Base-by-base conservation (phyloP, 2,113 vertebrate species). In the Paedocypris sp. region DNA sequence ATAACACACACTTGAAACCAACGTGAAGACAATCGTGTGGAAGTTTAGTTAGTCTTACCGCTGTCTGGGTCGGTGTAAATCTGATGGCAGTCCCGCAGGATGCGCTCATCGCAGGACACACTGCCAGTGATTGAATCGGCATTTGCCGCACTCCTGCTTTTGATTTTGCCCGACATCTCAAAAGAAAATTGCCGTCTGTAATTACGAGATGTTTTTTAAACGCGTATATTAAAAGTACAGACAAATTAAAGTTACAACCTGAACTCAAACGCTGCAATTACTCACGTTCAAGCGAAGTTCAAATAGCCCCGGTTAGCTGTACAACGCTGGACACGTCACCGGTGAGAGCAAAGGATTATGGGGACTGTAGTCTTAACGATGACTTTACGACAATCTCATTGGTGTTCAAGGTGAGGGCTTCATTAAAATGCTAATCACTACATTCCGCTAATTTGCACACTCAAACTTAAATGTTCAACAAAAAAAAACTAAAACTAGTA, bases 1-100 rank as follows among this genome's bases (percentile, higher is more conserved):
- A n/a, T 12, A 32, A 33, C 5, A 36, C 18, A 33, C 1, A 12
- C 9, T n/a, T n/a, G n/a, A 22, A 35, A n/a, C 13, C 4, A 33
- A 22, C 3, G 9, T 6, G 12, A 35, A 35, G 3, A 6, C n/a
- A 33, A 2, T 20, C 6, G 18, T 22, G 19, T 3, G 7, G 19
- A 33, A 33, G 2, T 1, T 2, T 9, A 3, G 3, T 25, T 13
- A n/a, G n/a, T 10, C n/a, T 85, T 73, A 89, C 87, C 87, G 5
- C 79, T 87, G 31, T 79, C 72, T 0, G 75, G 38, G 0, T 87
- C 82, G 19, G 66, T 78, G 79, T 89, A 89, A 20, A 89, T 72
- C 16, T 82, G 77, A 42, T 89, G 87, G 70, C 85, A 88, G 33
- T 88, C 86, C 59, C 81, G 71, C 48, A 89, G 49, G 43, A 89